Percentiles rank a stretch among this genome's conserved stretches.
Conservation (phyloP, 64 coral and sea anemone genomes). For the Montipora foliosa region DNA sequence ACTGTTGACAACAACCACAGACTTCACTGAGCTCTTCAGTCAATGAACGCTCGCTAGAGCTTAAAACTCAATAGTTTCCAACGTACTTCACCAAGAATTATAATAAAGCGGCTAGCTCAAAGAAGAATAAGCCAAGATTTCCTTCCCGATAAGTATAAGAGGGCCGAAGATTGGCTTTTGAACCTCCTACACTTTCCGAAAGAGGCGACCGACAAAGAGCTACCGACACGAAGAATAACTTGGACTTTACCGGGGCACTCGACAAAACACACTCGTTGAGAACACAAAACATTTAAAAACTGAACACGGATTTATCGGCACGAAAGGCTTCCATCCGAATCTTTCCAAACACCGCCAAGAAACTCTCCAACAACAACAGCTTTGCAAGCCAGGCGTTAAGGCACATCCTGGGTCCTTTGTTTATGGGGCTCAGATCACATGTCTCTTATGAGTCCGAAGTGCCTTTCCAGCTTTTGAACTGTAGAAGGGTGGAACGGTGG, state of each 20-base stretch:
- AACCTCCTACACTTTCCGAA: slow-evolving; percentile 52
- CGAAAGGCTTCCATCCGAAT: not conserved
- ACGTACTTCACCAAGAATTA: not conserved
- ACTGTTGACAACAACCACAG: not conserved
- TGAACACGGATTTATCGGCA: not conserved
- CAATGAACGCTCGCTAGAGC: not conserved
- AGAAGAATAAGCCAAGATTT: not conserved
- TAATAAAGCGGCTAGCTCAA: slow-evolving; percentile 12
- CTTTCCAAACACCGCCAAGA: not conserved
- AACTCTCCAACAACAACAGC: slow-evolving; percentile 38
- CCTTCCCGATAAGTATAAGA: slow-evolving; percentile 27
- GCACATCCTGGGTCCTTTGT: slow-evolving; percentile 23
- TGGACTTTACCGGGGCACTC: slow-evolving; percentile 14
- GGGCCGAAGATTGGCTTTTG: slow-evolving; percentile 22
- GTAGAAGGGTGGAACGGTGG: too few relatives aligned
- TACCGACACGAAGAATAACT: not conserved
- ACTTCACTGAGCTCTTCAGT: not conserved
- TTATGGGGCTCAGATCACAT: not conserved
- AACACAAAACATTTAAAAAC: not conserved
- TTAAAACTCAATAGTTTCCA: slow-evolving; percentile 13
- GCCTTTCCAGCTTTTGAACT: too few relatives aligned
- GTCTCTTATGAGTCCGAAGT: not conserved
- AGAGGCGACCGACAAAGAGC: slow-evolving; percentile 31
- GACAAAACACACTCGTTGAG: not conserved
- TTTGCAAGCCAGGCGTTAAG: slow-evolving; percentile 11